Evolutionary conservation across 2,113 vertebrate species (phyloP).

Genomic region (Odocoileus hemionus): DNA sequence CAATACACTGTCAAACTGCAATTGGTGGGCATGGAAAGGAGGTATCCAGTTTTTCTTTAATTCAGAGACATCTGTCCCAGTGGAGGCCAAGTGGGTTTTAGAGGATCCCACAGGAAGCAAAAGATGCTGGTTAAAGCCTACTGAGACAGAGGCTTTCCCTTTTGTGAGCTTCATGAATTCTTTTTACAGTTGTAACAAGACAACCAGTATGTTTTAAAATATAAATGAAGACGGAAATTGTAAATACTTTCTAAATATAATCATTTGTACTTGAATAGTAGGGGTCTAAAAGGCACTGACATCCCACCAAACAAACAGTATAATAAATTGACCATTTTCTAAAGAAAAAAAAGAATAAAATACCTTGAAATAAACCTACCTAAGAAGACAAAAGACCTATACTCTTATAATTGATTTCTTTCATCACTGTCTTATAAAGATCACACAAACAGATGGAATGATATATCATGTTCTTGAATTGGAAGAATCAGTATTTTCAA

Average conservation of each 20-base stretch:
- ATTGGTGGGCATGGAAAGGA: background rate
- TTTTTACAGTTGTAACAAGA: background rate
- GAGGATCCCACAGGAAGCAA: background rate
- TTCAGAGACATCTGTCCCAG: background rate
- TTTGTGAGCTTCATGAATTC: fast-evolving
- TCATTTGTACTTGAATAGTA: slow-evolving; percentile 59
- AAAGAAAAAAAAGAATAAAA: background rate
- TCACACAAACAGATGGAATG: background rate
- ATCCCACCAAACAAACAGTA: background rate
- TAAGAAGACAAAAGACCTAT: background rate
- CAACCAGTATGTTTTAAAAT: background rate
- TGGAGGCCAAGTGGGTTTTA: background rate
- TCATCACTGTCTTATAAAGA: background rate
- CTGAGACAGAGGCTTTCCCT: background rate
- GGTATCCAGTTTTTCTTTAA: background rate
- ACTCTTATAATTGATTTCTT: background rate
- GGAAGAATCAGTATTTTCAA: background rate
- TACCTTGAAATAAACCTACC: background rate
- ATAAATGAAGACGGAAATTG: slow-evolving; percentile 7
- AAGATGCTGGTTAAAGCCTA: background rate
- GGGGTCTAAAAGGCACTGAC: slow-evolving; percentile 38
- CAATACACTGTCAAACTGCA: background rate
- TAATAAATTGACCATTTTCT: slow-evolving; percentile 66
- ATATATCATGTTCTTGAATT: background rate
- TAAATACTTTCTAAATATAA: slow-evolving; percentile 68